A percentile compares a stretch with the other conserved stretches of the same genome.
Conservation (phyloP, 2,113 vertebrate genomes). For the Nettapus auritus region DNA sequence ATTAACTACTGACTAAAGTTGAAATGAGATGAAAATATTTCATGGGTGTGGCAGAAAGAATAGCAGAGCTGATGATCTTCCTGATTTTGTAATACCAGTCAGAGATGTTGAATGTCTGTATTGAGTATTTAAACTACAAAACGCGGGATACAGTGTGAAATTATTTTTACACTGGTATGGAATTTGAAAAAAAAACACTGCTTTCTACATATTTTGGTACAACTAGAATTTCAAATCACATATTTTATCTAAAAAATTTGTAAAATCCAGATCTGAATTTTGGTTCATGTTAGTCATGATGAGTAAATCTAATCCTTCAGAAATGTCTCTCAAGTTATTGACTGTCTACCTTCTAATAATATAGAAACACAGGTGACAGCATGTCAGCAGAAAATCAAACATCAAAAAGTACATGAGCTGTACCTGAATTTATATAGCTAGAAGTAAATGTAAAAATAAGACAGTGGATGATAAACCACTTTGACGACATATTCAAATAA, state of each 20-base stretch:
- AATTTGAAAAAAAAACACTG: neutral
- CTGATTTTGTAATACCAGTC: neutral
- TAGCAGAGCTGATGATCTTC: constrained; percentile 11
- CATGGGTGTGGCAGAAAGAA: neutral
- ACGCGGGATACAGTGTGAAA: neutral
- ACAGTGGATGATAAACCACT: neutral
- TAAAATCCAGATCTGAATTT: neutral
- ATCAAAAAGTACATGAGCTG: neutral
- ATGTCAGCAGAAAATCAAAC: neutral
- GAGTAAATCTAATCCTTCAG: neutral
- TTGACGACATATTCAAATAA: neutral
- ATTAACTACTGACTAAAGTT: constrained; percentile 58
- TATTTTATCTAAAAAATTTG: neutral
- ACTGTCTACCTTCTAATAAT: neutral
- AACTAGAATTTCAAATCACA: neutral
- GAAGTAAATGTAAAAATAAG: neutral
- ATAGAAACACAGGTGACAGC: neutral
- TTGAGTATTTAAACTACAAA: neutral
- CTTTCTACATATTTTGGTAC: neutral
- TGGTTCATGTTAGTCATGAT: neutral
- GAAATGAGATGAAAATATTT: constrained; percentile 45
- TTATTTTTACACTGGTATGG: neutral
- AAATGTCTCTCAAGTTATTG: neutral
- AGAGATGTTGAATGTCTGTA: neutral
- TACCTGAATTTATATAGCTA: neutral